Conservation (phyloP, 2,113 vertebrate species). For the cattle (Bos taurus) region DNA sequence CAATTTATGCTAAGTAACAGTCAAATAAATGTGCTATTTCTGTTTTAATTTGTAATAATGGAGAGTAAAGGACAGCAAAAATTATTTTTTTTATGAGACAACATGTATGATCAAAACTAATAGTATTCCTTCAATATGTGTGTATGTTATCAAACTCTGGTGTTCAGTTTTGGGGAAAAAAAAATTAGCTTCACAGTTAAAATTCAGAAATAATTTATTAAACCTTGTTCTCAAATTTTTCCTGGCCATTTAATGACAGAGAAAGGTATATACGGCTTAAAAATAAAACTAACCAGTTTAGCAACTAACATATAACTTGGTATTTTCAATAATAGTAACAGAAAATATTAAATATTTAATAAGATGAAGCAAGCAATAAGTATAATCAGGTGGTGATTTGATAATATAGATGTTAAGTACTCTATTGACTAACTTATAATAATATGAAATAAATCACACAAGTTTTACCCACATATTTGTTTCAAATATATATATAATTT, state of each 20-base stretch:
- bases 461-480: background rate
- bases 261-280: background rate
- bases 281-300: background rate
- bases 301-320: background rate
- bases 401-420: background rate
- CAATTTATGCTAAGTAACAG: background rate
- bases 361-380: background rate
- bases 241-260: background rate
- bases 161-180: background rate
- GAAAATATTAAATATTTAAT: background rate
- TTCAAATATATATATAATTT: background rate
- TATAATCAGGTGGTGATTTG: background rate
- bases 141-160: background rate
- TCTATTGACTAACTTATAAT: background rate
- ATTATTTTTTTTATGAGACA: background rate
- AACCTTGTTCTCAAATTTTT: background rate
- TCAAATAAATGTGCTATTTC: background rate
- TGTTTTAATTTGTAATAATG: background rate
- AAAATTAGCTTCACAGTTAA: background rate
- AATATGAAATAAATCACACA: background rate
- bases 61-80: background rate
- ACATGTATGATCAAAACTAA: background rate
- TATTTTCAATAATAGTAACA: background rate
- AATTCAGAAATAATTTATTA: background rate
- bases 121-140: background rate